Evolutionary conservation across 23 tunicate genomes (phyloP), one percentile per base, ranked within the genome.

Genomic region (Oikopleura vanhoeffeni): DNA sequence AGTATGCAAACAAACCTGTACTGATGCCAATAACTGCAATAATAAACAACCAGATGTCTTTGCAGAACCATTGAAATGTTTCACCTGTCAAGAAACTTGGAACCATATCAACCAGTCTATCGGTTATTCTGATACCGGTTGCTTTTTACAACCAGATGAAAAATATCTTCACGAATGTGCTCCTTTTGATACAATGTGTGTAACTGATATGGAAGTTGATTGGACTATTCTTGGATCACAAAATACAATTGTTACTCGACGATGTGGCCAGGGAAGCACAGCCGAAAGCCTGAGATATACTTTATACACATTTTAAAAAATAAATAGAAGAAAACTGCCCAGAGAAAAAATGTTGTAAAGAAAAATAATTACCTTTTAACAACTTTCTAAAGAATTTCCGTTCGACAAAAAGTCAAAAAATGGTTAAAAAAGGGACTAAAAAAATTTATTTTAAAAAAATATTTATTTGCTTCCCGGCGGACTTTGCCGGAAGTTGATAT

Each of bases 21-120:
- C 79, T 71, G 79, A 71, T 13, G 64, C 18, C 64, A 38, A 71
- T 32, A 71, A 71, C 79, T 71, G 79, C 79, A 71, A 71, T 38
- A 71, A 30, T 32, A 30, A 18, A 2, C 36, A 71, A 30, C 79
- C 79, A 71, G 79, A 13, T 3, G 35, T 30, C 32, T 30, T 13
- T 33, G 34, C 79, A 24, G 79, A 71, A 30, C 79, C 34, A 28
- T 3, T 71, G 3, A 13, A 18, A 2, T 71, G 79, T 30, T 71
- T 13, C 32, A 2, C 38, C 35, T 71, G 79, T 30, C 35, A 18
- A 18, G 79, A 71, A 71, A 71, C 79, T 32, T 30, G 79, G 79
- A 71, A 71, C 38, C 79, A 71, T 71, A 33, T 71, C 34, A 71
- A 71, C 32, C 34, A 71, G 38, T 13, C 79, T 30, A 71, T 71